phyloP scores from a whole-genome alignment of 2,888 invertebrate genomes.

The Apamea anceps region DNA sequence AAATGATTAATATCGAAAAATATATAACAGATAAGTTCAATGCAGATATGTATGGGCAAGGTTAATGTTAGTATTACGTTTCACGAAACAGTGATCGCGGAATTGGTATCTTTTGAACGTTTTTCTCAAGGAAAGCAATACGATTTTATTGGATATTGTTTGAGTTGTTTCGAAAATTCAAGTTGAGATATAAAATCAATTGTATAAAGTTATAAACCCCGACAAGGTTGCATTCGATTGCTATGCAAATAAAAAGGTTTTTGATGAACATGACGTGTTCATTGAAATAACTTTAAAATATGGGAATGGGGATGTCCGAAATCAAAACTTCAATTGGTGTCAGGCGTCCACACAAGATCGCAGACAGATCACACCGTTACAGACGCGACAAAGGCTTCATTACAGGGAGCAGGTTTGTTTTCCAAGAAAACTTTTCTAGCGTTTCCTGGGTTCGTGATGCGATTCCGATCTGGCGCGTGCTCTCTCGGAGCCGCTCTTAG shows the following conservation, averaged over 20 bases:
- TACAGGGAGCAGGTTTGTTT: constrained; percentile 75
- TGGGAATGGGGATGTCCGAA: background rate
- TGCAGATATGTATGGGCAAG: constrained; percentile 58
- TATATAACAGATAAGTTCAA: constrained; percentile 60
- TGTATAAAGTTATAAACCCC: background rate
- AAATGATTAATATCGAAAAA: constrained; percentile 47
- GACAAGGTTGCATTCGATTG: constrained; percentile 31
- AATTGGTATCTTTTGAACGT: constrained; percentile 36
- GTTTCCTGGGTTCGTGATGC: constrained; percentile 83
- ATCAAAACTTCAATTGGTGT: constrained; percentile 41
- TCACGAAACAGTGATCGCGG: constrained; percentile 41
- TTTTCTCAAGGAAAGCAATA: constrained; percentile 59
- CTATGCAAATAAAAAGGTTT: background rate
- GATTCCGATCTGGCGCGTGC: constrained; percentile 83
- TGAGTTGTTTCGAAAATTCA: constrained; percentile 23
- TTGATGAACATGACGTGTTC: constrained; percentile 13
- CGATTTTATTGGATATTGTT: constrained; percentile 43
- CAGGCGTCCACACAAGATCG: constrained; percentile 33
- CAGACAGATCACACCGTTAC: constrained; percentile 56
- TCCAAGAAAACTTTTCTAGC: constrained; percentile 73
- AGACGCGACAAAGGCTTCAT: constrained; percentile 77
- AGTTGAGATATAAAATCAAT: constrained; percentile 33
- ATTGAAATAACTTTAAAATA: background rate
- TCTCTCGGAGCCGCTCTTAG: constrained; percentile 72
- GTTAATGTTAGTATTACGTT: constrained; percentile 57